These are phyloP conservation scores for Aplysina aerophoba DNA, from an alignment of 37 sponge, comb jelly and placozoan species.

Conservation along the genomic window DNA sequence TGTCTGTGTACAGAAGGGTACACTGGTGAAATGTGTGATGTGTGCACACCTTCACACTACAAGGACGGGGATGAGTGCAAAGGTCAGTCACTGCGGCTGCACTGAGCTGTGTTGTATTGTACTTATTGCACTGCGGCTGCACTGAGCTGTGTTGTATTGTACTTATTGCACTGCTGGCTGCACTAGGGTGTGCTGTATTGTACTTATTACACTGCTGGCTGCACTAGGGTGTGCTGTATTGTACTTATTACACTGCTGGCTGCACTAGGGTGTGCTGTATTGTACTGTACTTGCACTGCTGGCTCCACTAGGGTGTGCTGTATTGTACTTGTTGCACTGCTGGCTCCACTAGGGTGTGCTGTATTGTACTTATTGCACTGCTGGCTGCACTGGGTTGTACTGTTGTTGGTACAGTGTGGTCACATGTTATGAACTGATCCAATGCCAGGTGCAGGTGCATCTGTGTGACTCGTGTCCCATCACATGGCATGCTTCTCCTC, in stretches of 20 bases:
- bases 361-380: no score
- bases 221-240: background rate
- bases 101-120: no score
- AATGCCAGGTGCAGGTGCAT: no score
- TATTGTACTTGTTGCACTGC: no score
- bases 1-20: slow-evolving; percentile 82
- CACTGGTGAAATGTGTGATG: slow-evolving; percentile 73
- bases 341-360: no score
- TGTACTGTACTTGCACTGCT: background rate
- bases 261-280: background rate
- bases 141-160: background rate
- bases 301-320: background rate
- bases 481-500: no score
- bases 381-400: no score
- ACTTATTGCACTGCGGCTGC: background rate
- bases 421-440: no score
- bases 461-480: no score
- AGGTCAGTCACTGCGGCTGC: background rate
- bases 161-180: no score
- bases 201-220: background rate
- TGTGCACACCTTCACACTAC: slow-evolving; percentile 62
- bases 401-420: no score
- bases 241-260: background rate
- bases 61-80: slow-evolving; percentile 54
- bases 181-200: no score